A percentile compares a stretch with the other conserved stretches of the same genome.
These are phyloP conservation scores for Dendroctonus valens DNA, from an alignment of 1,140 invertebrate genomes.

Conservation along the genomic window DNA sequence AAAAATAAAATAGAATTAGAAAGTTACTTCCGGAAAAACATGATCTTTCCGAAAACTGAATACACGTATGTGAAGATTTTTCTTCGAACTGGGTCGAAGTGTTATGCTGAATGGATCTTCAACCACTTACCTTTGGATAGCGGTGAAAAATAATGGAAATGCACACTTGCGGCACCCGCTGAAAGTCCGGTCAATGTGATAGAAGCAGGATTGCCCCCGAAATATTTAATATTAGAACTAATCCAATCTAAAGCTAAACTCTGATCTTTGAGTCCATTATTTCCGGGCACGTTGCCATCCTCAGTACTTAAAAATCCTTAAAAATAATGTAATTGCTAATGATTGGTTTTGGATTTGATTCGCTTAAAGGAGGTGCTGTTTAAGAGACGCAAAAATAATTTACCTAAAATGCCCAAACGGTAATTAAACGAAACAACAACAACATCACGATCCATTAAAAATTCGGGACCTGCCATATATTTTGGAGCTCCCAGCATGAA, in stretches of 20 bases:
- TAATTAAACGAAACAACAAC: slow-evolving; percentile 66
- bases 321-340: slow-evolving; percentile 3
- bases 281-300: slow-evolving; percentile 56
- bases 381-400: background rate
- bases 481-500: slow-evolving; percentile 57
- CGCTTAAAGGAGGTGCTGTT: background rate
- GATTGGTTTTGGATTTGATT: background rate
- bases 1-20: too few species aligned
- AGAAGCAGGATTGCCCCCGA: slow-evolving; percentile 55
- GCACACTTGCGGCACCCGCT: slow-evolving; percentile 57
- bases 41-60: too few species aligned
- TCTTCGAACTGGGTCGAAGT: too few species aligned
- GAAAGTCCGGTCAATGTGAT: slow-evolving; percentile 56
- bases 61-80: too few species aligned
- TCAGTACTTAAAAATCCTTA: slow-evolving; percentile 59
- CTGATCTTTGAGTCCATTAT: slow-evolving; percentile 65
- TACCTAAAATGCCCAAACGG: slow-evolving; percentile 61
- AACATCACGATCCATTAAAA: slow-evolving; percentile 60
- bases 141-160: slow-evolving; percentile 61
- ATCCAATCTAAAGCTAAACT: slow-evolving; percentile 61
- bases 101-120: background rate
- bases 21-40: too few species aligned
- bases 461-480: slow-evolving; percentile 53
- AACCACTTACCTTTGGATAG: slow-evolving; percentile 50
- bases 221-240: slow-evolving; percentile 56